Percentiles rank a stretch among this genome's conserved stretches.
These are phyloP conservation scores for Colletes collaris DNA, from an alignment of 2,888 invertebrate genomes.

Conservation along the genomic window DNA sequence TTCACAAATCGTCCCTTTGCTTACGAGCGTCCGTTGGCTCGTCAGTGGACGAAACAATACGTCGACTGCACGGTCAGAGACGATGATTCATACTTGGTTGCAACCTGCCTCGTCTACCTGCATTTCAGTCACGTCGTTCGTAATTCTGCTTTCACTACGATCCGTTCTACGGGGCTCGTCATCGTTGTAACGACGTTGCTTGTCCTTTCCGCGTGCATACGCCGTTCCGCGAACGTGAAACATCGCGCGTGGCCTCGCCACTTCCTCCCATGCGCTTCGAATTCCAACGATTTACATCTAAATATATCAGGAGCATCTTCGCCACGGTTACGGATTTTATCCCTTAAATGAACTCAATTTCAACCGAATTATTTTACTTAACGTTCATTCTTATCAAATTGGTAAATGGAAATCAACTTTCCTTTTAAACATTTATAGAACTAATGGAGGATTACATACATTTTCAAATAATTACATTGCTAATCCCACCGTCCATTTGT, in stretches of 20 bases:
- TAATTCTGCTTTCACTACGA: conserved; percentile 69
- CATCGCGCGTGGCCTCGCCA: not conserved
- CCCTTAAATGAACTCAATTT: too few relatives aligned
- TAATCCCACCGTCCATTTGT: too few relatives aligned
- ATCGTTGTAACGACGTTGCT: conserved; percentile 25
- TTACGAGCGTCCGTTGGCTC: conserved; percentile 16
- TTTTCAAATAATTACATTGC: too few relatives aligned
- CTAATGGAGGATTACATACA: too few relatives aligned
- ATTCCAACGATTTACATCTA: not conserved
- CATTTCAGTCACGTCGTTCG: conserved; percentile 46
- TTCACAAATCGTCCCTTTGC: conserved; percentile 22
- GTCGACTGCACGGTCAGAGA: not conserved
- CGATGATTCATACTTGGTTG: conserved; percentile 42
- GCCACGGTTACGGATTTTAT: too few relatives aligned
- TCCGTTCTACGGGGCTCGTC: conserved; percentile 48
- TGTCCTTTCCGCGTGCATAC: not conserved
- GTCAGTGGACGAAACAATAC: conserved; percentile 39
- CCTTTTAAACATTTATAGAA: too few relatives aligned
- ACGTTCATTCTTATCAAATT: too few relatives aligned
- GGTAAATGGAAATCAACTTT: too few relatives aligned
- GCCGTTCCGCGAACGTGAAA: not conserved
- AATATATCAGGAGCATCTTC: too few relatives aligned
- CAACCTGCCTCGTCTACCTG: conserved; percentile 37
- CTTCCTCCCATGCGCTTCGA: conserved; percentile 11
- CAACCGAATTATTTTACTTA: too few relatives aligned